Evolutionary conservation across 1,140 invertebrate genomes (phyloP).

Genomic region (Pachypeltis micranthus): DNA sequence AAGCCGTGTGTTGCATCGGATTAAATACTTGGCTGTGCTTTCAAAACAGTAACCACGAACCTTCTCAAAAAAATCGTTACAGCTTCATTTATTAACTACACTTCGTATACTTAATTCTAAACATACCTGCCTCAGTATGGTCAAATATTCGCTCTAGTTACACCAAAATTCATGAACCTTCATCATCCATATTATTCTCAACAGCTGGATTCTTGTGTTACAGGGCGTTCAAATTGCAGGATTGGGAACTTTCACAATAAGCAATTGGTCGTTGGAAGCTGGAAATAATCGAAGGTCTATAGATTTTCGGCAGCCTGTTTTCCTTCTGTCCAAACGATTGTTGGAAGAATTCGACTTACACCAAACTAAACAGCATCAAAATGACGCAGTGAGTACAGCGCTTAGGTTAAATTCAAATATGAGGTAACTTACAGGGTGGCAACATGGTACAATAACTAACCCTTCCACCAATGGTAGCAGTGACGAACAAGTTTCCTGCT

Average conservation of each 20-base stretch:
- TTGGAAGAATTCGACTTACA: slow-evolving; percentile 2
- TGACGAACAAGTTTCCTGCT: background rate
- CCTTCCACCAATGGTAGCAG: background rate
- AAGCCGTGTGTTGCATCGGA: too few species aligned
- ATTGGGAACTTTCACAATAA: slow-evolving; percentile 15
- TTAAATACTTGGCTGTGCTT: too few species aligned
- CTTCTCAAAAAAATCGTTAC: too few species aligned
- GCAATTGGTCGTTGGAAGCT: slow-evolving; percentile 13
- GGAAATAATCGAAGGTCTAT: slow-evolving; percentile 6
- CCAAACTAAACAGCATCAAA: background rate
- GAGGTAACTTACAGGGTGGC: too few species aligned
- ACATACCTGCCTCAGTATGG: background rate
- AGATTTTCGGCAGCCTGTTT: slow-evolving; percentile 3
- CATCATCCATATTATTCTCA: background rate
- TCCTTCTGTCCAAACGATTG: slow-evolving; percentile 1
- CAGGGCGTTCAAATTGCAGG: slow-evolving; percentile 8
- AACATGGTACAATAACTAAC: too few species aligned
- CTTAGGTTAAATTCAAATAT: too few species aligned
- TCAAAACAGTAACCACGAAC: too few species aligned
- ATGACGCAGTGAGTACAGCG: background rate
- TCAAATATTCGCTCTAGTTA: background rate
- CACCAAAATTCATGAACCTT: background rate
- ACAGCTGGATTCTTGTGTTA: background rate
- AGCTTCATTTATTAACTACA: too few species aligned
- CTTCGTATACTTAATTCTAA: background rate